Evolutionary conservation across 2,797 vertebrate genomes (phyloP).

Genomic region (Artibeus jamaicensis): DNA sequence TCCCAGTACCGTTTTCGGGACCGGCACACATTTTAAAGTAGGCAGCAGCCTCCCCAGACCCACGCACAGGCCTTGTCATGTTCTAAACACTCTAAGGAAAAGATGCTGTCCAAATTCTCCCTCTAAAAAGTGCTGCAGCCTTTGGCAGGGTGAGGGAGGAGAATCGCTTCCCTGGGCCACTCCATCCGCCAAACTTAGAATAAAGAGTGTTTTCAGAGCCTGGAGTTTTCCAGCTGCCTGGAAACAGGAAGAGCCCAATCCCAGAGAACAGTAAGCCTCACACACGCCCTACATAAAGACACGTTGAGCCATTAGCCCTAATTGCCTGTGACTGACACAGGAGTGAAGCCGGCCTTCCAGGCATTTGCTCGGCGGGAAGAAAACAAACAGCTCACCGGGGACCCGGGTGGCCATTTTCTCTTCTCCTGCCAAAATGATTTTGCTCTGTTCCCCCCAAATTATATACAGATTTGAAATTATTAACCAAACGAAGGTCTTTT

Average conservation of each 20-base stretch:
- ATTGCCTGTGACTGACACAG: slow-evolving; percentile 86
- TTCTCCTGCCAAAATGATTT: slow-evolving; percentile 34
- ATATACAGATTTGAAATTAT: slow-evolving; percentile 56
- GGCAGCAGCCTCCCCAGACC: not conserved
- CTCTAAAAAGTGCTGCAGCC: slow-evolving; percentile 53
- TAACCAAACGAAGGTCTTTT: slow-evolving; percentile 49
- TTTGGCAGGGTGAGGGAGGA: slow-evolving; percentile 57
- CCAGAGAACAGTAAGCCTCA: slow-evolving; percentile 85
- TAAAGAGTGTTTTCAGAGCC: slow-evolving; percentile 85
- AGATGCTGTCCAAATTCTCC: slow-evolving; percentile 57
- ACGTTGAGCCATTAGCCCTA: slow-evolving; percentile 82
- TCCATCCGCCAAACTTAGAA: slow-evolving; percentile 66
- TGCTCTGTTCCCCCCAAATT: not conserved
- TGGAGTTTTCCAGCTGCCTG: slow-evolving; percentile 85
- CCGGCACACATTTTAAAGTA: fast-evolving
- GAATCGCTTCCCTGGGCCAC: slow-evolving; percentile 25
- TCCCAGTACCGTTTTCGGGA: not conserved
- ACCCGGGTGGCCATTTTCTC: slow-evolving; percentile 55
- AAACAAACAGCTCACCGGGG: slow-evolving; percentile 83
- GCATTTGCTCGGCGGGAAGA: slow-evolving; percentile 78
- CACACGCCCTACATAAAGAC: slow-evolving; percentile 82
- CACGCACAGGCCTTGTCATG: not conserved
- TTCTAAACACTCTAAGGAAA: not conserved
- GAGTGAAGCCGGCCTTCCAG: slow-evolving; percentile 79
- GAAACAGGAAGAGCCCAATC: slow-evolving; percentile 84